These are phyloP conservation scores for Ormyrus thymus DNA, from an alignment of 2,888 invertebrate species.

Conservation along the genomic window DNA sequence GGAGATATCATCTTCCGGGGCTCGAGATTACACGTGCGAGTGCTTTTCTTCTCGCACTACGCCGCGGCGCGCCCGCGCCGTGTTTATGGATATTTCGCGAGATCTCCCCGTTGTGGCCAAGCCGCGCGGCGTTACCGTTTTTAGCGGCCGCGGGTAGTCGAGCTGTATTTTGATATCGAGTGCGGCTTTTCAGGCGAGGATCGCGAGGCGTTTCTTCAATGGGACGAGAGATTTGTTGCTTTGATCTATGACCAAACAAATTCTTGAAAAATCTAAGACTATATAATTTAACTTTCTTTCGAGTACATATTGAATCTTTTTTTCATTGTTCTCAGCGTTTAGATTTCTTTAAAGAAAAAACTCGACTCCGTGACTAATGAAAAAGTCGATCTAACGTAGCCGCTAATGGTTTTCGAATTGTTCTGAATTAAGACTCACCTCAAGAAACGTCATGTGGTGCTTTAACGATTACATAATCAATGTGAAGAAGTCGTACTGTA, in stretches of 20 bases:
- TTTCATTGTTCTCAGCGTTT: too few relatives aligned
- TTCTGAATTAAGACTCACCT: slow-evolving; percentile 35
- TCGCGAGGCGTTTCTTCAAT: too few relatives aligned
- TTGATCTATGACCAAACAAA: too few relatives aligned
- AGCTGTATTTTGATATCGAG: background rate
- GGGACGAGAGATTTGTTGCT: too few relatives aligned
- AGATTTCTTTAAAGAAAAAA: too few relatives aligned
- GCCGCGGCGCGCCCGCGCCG: background rate
- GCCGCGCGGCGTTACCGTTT: background rate
- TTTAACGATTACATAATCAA: slow-evolving; percentile 1
- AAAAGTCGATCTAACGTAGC: slow-evolving; percentile 36
- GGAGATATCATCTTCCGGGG: slow-evolving; percentile 41
- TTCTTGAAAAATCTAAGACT: too few relatives aligned
- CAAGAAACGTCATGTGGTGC: slow-evolving; percentile 21
- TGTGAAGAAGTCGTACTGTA: slow-evolving; percentile 22
- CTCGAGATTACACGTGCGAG: too few relatives aligned
- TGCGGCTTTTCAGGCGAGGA: too few relatives aligned
- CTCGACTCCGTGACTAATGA: slow-evolving; percentile 30
- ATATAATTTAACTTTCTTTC: too few relatives aligned
- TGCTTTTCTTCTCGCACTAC: too few relatives aligned
- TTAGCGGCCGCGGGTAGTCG: background rate
- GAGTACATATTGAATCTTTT: too few relatives aligned
- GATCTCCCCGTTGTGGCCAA: background rate
- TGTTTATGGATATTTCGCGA: background rate
- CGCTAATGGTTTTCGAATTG: slow-evolving; percentile 47